These are phyloP conservation scores for Ornithoptera priamus DNA, from an alignment of 2,888 invertebrate genomes.

Conservation along the genomic window DNA sequence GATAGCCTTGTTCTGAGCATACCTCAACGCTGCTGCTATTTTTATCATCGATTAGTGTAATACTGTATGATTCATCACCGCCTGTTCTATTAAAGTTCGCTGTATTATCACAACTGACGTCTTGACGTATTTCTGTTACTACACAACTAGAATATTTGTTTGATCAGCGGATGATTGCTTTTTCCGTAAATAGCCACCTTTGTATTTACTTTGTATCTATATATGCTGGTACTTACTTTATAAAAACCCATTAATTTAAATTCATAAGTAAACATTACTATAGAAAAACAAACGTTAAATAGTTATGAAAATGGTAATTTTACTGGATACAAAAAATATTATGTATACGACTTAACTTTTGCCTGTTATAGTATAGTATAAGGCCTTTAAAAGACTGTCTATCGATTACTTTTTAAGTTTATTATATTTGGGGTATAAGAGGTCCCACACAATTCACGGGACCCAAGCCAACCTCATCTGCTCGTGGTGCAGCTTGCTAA, in stretches of 20 bases:
- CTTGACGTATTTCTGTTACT: conserved; percentile 51
- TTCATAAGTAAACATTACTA: neutral
- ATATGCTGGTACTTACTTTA: neutral
- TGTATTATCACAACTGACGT: conserved; percentile 57
- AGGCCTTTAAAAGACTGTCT: no score
- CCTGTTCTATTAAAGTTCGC: conserved; percentile 56
- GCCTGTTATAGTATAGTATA: no score
- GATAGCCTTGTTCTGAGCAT: neutral
- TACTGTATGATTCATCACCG: conserved; percentile 64
- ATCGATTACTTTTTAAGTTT: no score
- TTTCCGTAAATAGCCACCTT: neutral
- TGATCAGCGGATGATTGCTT: conserved; percentile 8
- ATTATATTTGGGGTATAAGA: no score
- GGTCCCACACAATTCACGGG: no score
- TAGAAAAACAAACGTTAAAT: neutral
- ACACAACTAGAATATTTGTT: conserved; percentile 41
- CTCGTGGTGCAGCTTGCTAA: no score
- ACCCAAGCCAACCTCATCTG: no score
- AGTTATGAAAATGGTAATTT: no score
- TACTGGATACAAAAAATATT: no score
- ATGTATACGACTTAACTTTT: no score
- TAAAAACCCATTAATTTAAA: neutral
- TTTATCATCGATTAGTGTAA: conserved; percentile 73
- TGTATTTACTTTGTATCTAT: neutral
- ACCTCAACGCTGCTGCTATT: conserved; percentile 48